Base-by-base conservation (phyloP, 2,888 invertebrate genomes). In the Eupeodes luniger region DNA sequence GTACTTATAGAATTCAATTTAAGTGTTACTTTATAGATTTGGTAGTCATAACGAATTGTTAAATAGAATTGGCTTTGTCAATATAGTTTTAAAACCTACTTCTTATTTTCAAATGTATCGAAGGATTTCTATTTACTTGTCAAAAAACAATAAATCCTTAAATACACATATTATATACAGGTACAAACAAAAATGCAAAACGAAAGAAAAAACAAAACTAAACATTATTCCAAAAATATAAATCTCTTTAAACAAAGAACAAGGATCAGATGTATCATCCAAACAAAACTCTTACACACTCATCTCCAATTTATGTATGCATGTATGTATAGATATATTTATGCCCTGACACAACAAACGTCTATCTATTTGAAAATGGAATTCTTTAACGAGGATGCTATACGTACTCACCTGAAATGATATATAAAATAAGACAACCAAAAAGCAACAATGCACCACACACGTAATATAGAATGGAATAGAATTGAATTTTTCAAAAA, bases 241-340 rank as follows among this genome's bases (percentile, higher is more conserved):
- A 79, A 76, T 80, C 75, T 64, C 40, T 61, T 53, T 72, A 83
- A 80, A 87, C 83, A 83, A 87, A 83, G 80, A 70, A 83, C 76
- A 72, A 66, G 66, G 76, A 82, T 72, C 86, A 83, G 79, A 82
- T 82, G 79, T 79, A 79, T 82, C 76, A 82, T 76, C 66, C 64
- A 64, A 79, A 75, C 69, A 85, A 19, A 78, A 61, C 69, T 53
- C 53, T 12, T 27, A 49, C 66, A 34, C 51, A 16, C 51, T 36
- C 69, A 19, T 10, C 47, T 47, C 27, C 57, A 11, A 27, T 27
- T 27, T 9, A 51, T 34, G 62, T 44, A 14, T 4, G 9, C 16
- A 69, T 47, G 12, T 53, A 27, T 27, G 27, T 5, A 51, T 34
- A 69, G 16, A 14, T 4, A 10, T 40, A 69, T 47, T 6, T 53